A percentile compares a stretch with the other conserved stretches of the same genome.
Evolutionary conservation across 2,113 vertebrate species (phyloP).

Genomic region (Hippocampus comes): DNA sequence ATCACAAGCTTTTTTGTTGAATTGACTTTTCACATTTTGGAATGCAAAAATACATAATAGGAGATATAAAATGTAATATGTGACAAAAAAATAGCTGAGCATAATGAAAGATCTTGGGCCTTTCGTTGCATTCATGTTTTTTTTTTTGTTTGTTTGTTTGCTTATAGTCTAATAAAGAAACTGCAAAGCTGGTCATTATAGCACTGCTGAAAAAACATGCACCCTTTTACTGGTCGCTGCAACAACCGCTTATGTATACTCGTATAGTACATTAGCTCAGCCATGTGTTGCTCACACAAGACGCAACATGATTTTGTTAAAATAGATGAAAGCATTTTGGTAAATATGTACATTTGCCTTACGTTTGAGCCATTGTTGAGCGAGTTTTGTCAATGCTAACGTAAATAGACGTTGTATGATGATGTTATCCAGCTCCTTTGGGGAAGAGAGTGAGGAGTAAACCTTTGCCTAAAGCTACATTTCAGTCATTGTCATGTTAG

Average conservation of each 20-base stretch:
- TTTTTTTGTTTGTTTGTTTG: no score
- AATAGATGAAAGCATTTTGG: no score
- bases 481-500: slow-evolving; percentile 3
- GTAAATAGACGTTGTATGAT: not conserved
- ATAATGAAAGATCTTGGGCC: not conserved
- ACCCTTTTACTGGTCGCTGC: no score
- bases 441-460: not conserved
- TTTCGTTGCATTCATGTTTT: not conserved
- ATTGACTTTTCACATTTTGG: not conserved
- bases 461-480: slow-evolving; percentile 2
- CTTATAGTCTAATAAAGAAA: no score
- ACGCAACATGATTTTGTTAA: no score
- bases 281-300: no score
- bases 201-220: no score
- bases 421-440: not conserved
- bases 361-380: not conserved
- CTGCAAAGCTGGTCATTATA: no score
- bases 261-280: no score
- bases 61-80: not conserved
- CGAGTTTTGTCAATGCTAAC: not conserved
- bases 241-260: no score
- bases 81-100: not conserved
- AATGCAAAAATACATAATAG: not conserved
- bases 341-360: not conserved
- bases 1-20: not conserved